Base-by-base conservation (phyloP, 2,888 invertebrate genomes). In the Spicauda simplicius region DNA sequence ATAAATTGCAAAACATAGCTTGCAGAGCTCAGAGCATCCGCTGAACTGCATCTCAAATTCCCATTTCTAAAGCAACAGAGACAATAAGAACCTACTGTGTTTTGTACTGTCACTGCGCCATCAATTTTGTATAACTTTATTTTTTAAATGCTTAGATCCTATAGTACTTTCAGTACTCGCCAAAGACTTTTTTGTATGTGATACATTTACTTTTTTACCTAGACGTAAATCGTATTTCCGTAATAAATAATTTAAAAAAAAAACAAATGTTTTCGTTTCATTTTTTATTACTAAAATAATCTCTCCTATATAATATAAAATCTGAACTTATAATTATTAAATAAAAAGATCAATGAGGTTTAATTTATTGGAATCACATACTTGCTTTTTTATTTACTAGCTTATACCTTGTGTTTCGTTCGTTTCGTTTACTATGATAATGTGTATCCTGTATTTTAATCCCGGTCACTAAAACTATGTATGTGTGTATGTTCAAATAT, bases 141-240 rank as follows among this genome's bases (percentile, higher is more conserved):
- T 66, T 61, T 66, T 33, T 66, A 66, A 66, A 60, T 66, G 60
- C 66, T 66, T 66, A 66, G 60, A 66, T 61, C 66, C 60, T 66
- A 66, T 61, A 76, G 83, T 88, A 86, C 83, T 77, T 79, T 83
- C 80, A 79, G 87, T 91, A 87, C 87, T 91, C 82, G 91, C 92
- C 92, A 93, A 92, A 93, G 92, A 92, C 85, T 87, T 89, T 87
- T 87, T 90, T 90, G 82, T 89, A 91, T 91, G 90, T 91, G 90
- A 92, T 92, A 91, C 83, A 82, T 83, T 90, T 87, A 87, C 82
- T 88, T 90, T 88, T 87, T 85, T 75, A 88, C 81, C 80, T 90
- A 88, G 81, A 77, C 80, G 74, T 88, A 88, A 81, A 82, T 79
- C 81, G 83, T 85, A 86, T 84, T 85, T 85, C 82, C 80, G 78